These are phyloP conservation scores for Columbina picui DNA, from an alignment of 2,113 vertebrate species.

Conservation along the genomic window DNA sequence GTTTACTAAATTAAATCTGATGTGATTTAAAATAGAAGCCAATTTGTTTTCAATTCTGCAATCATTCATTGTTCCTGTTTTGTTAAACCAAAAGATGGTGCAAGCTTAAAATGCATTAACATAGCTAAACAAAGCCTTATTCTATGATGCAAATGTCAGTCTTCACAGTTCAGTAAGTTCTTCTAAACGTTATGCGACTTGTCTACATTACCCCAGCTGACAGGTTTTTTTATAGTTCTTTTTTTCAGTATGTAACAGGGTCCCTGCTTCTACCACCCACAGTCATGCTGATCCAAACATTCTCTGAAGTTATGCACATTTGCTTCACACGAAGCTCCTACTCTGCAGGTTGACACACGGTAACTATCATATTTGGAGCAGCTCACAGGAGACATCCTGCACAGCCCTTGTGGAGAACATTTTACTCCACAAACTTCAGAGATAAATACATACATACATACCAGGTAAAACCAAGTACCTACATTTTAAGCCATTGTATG, in stretches of 20 bases:
- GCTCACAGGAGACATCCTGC: background rate
- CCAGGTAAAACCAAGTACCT: background rate
- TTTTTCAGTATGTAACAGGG: background rate
- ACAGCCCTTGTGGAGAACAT: background rate
- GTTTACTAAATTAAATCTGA: slow-evolving; percentile 62
- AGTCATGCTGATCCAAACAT: background rate
- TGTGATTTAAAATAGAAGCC: slow-evolving; percentile 20
- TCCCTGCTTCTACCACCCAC: background rate
- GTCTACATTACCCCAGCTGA: background rate
- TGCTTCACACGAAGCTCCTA: background rate
- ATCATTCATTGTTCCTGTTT: slow-evolving; percentile 35
- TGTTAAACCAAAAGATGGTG: slow-evolving; percentile 54
- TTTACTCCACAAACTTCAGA: background rate
- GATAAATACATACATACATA: background rate
- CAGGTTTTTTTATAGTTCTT: background rate
- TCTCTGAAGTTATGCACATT: background rate
- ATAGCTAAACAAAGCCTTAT: slow-evolving; percentile 67
- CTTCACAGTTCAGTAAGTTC: slow-evolving; percentile 54
- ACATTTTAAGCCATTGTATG: background rate
- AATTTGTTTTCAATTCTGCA: slow-evolving; percentile 47
- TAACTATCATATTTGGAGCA: background rate
- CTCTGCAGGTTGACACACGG: background rate
- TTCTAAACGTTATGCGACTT: slow-evolving; percentile 22
- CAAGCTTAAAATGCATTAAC: slow-evolving; percentile 60
- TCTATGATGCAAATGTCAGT: slow-evolving; percentile 68